Evolutionary conservation across 2,888 invertebrate genomes (phyloP), one percentile per base, ranked within the genome.

Genomic region (Notocelia uddmanniana): DNA sequence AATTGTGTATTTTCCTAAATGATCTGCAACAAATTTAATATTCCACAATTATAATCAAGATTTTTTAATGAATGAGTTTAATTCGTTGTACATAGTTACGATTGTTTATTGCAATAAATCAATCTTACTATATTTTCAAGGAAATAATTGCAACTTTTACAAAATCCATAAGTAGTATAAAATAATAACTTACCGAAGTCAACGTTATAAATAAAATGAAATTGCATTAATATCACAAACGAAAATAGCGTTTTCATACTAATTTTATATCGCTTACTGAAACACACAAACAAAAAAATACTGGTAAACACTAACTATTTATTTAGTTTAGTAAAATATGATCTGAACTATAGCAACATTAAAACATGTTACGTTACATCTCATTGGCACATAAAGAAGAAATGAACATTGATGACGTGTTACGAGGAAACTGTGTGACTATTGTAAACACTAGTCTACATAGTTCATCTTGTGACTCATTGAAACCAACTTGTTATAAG

Each of bases 171-270:
- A 55, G 9, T 1, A 10, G 23, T 8, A n/a, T n/a, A n/a, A n/a
- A n/a, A n/a, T n/a, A n/a, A n/a, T 41, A 23, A 59, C 60, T 60
- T 60, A 60, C 60, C 60, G n/a, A 48, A 60, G 18, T 26, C 45
- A 1, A 23, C 9, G 23, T 23, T 13, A 59, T 13, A n/a, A 45
- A 60, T 26, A 15, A 60, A 60, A 60, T 19, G 23, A 2, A 60
- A 45, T 21, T 10, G 23, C 13, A 60, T 26, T 26, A 45, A 6
- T 26, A 15, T 45, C 45, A 11, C n/a, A 45, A 60, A 45, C 9
- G n/a, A 21, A 15, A 18, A 18, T n/a, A 60, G 5, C 13, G 23
- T 11, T 3, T 6, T 60, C n/a, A 26, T 26, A 45, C n/a, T 11
- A n/a, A 48, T 60, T n/a, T 10, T 45, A 48, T 11, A 31, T 9